phyloP scores from a whole-genome alignment of 2,113 vertebrate genomes.

The Athene cunicularia region DNA sequence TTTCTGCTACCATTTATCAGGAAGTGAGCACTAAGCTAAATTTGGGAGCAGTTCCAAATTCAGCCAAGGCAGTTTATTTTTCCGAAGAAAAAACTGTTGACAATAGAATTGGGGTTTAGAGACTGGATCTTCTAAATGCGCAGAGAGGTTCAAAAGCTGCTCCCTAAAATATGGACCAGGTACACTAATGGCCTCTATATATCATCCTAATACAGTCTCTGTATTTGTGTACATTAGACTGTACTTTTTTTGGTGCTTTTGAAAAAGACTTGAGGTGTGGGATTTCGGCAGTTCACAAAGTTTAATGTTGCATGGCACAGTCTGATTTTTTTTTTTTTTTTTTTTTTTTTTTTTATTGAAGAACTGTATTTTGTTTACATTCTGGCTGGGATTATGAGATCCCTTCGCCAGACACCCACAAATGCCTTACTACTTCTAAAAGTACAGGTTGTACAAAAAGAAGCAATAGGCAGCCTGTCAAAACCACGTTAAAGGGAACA shows the following conservation, averaged over 20 bases:
- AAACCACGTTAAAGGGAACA: background rate
- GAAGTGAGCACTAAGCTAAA: background rate
- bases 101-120: background rate
- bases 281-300: slow-evolving; percentile 55
- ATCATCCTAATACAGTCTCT: background rate
- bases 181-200: background rate
- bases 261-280: slow-evolving; percentile 13
- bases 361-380: slow-evolving; percentile 70
- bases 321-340: slow-evolving; percentile 61
- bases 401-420: slow-evolving; percentile 53
- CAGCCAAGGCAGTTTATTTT: slow-evolving; percentile 16
- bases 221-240: background rate
- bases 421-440: slow-evolving; percentile 49
- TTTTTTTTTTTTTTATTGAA: slow-evolving; percentile 66
- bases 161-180: background rate
- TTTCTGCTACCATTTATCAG: slow-evolving; percentile 8
- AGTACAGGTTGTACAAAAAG: slow-evolving; percentile 61
- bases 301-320: slow-evolving; percentile 59
- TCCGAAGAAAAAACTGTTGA: slow-evolving; percentile 9
- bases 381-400: slow-evolving; percentile 71
- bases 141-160: background rate
- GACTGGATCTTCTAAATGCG: background rate
- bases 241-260: slow-evolving; percentile 36
- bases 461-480: slow-evolving; percentile 41
- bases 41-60: slow-evolving; percentile 1